Base-by-base conservation (phyloP, 1,140 invertebrate genomes). In the Rhagoletis pomonella region DNA sequence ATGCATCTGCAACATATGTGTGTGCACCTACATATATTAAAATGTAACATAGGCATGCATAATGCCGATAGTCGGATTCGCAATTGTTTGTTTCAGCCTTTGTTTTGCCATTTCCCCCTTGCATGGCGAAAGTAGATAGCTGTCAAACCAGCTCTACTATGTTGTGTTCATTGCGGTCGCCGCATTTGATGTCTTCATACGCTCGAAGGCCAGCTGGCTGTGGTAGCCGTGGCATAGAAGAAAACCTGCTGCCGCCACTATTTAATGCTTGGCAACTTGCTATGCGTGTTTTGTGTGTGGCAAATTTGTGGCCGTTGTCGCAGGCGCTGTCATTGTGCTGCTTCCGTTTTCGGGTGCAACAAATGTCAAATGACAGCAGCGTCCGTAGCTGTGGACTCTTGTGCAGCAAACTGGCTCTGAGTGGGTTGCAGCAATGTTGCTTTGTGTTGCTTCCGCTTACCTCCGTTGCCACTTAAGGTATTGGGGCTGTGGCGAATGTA, bases 151-250 rank as follows among this genome's bases (percentile, higher is more conserved):
- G 67, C 50, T 55, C 50, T 81, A 77, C 69, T 47, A 50, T 42
- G 10, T 7, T 47, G 0, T 55, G 55, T 81, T 5, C 47, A 29
- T 29, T 67, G 4, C n/a, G n/a, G 7, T n/a, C 19, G 73, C 73
- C 47, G 44, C 73, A 81, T 81, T 81, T 81, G 73, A 81, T 81
- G 73, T 81, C 73, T 81, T 81, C 73, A 81, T 81, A 55, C 12
- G 14, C 9, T 7, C 14, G 44, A 44, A 47, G 42, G 42, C 39
- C 39, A 44, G 29, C 64, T 39, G 47, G 47, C 42, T 4, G 42
- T 29, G 9, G 44, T 42, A 19, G 64, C n/a, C 47, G n/a, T 7
- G 44, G 7, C 73, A 81, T 81, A 55, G 73, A 81, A 55, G 73
- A 81, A 58, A 55, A 55, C 12, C 55, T 50, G 73, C 47, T 12